A percentile compares a stretch with the other conserved stretches of the same genome.
Evolutionary conservation across 2,113 vertebrate species (phyloP).

Genomic region (Solea solea): DNA sequence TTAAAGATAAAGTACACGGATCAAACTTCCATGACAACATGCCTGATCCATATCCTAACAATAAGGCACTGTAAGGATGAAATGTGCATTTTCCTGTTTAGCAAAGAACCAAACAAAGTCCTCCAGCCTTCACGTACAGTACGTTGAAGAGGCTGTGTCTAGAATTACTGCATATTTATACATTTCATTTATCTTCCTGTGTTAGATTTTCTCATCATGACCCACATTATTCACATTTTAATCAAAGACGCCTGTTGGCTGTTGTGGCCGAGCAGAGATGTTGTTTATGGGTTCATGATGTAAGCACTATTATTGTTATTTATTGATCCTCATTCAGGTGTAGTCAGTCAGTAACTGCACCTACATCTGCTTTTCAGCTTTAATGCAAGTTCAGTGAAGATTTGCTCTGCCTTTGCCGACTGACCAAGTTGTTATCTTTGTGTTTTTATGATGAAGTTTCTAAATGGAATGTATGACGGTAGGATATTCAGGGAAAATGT

Average conservation of each 20-base stretch:
- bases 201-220: too few relatives aligned
- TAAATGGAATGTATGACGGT: constrained; percentile 26
- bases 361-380: constrained; percentile 19
- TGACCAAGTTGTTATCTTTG: constrained; percentile 16
- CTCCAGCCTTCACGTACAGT: too few relatives aligned
- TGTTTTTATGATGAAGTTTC: constrained; percentile 23
- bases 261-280: neutral
- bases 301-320: neutral
- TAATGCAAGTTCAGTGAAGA: constrained; percentile 25
- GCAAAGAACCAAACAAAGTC: too few relatives aligned
- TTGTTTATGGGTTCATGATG: neutral
- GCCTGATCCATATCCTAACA: too few relatives aligned
- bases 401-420: neutral
- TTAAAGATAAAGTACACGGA: too few relatives aligned
- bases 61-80: too few relatives aligned
- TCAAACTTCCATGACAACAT: too few relatives aligned
- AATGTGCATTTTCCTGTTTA: too few relatives aligned
- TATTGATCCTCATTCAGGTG: neutral
- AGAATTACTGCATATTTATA: too few relatives aligned
- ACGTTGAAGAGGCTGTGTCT: too few relatives aligned
- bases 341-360: neutral
- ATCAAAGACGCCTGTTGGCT: neutral
- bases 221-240: too few relatives aligned
- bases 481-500: constrained; percentile 50
- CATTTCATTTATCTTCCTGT: too few relatives aligned